Conservation (phyloP, 1,140 invertebrate species). For the Anastrepha ludens region DNA sequence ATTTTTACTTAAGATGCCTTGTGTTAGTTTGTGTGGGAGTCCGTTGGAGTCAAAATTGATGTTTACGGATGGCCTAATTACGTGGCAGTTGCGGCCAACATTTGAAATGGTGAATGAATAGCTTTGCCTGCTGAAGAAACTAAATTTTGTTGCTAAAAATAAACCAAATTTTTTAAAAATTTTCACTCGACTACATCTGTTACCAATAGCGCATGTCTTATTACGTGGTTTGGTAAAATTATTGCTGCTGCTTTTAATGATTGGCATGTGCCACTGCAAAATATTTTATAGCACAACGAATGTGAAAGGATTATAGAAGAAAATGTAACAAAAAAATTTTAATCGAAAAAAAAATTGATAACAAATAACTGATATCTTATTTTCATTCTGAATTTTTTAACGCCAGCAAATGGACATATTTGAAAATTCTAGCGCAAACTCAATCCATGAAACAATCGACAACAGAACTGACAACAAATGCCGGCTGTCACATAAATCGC, state of each 20-base stretch:
- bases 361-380: neutral
- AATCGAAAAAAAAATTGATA: neutral
- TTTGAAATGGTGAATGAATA: too few relatives aligned
- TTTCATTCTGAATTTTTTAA: neutral
- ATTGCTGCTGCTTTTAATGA: neutral
- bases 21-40: too few relatives aligned
- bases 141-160: too few relatives aligned
- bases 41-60: too few relatives aligned
- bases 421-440: too few relatives aligned
- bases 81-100: too few relatives aligned
- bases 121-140: too few relatives aligned
- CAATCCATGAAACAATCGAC: neutral
- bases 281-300: neutral
- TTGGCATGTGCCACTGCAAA: neutral
- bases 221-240: neutral
- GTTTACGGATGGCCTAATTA: too few relatives aligned
- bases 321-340: neutral
- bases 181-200: neutral
- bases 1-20: too few relatives aligned
- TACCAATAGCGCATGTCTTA: neutral
- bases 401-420: neutral
- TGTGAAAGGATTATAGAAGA: neutral
- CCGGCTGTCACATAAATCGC: constrained; percentile 41
- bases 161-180: too few relatives aligned
- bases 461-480: neutral